Evolutionary conservation across 64 coral and sea anemone species (phyloP), one percentile per base, ranked within the genome.

Genomic region (Stichodactyla mertensii): DNA sequence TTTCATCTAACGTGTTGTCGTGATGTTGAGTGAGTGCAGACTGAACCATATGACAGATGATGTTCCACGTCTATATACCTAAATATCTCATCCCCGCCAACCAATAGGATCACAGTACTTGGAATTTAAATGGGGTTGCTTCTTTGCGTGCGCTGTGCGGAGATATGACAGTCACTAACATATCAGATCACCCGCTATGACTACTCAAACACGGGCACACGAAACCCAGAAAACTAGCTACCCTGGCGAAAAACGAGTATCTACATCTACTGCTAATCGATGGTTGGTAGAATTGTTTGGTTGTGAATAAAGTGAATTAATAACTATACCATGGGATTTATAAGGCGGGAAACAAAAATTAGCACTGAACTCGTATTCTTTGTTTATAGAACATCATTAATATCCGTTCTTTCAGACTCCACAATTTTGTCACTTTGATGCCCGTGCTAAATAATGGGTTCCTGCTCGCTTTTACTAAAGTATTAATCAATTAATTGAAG

Each of bases 121-220:
- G 69, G 7, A 74, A 74, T 36, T 27, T 20, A 26, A 74, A 74
- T 74, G 24, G 69, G 69, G 6, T 23, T 74, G 12, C 4, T 74
- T 27, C 22, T 13, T 74, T 74, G 69, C 69, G 69, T 74, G 69
- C 26, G 36, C 22, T 74, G 69, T 26, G 22, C 69, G 23, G 69
- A 74, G 69, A 74, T 74, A 14, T 74, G 69, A 74, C 69, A 74
- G 69, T 74, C 69, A 74, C 69, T 74, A 74, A 74, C 22, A 31
- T 74, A 74, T 74, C 69, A 74, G 69, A 74, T 74, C 69, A 74
- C 69, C 69, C 24, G 69, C 69, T 74, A 74, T 3, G 69, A 74
- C 69, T 74, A 31, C 23, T 74, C 69, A 74, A 74, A 74, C 69
- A 74, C 26, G 69, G 22, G 69, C 69, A 74, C 69, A 74, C 69